These are phyloP conservation scores for Agelastica alni DNA, from an alignment of 2,888 invertebrate species.

Conservation along the genomic window DNA sequence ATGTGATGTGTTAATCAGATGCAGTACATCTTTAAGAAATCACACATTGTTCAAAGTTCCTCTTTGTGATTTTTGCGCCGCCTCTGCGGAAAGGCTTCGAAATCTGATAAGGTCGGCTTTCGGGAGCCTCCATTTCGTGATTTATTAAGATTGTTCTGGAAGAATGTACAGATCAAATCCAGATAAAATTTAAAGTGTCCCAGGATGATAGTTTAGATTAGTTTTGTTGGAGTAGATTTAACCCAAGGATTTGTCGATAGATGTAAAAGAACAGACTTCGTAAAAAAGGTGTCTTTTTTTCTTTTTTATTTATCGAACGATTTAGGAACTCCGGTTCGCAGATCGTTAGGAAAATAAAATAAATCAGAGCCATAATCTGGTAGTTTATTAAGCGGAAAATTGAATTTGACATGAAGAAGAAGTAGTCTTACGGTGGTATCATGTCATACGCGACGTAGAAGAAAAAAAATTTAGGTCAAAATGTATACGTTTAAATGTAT, in stretches of 20 bases:
- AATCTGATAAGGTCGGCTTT: conserved; percentile 28
- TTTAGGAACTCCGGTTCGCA: conserved; percentile 17
- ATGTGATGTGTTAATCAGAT: too few relatives aligned
- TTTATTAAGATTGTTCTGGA: conserved; percentile 30
- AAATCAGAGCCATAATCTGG: conserved; percentile 17
- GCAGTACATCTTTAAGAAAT: too few relatives aligned
- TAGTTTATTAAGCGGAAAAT: conserved; percentile 19
- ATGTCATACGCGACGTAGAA: too few relatives aligned
- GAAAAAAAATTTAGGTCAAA: too few relatives aligned
- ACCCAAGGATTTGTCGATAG: conserved; percentile 23
- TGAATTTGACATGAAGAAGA: conserved; percentile 11
- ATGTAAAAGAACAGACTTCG: conserved; percentile 15
- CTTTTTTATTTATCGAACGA: conserved; percentile 6
- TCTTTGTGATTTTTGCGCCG: too few relatives aligned
- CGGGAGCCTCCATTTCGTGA: conserved; percentile 25
- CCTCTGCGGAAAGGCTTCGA: conserved; percentile 9
- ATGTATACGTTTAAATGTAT: too few relatives aligned
- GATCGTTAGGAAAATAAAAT: conserved; percentile 22
- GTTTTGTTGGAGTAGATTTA: conserved; percentile 25
- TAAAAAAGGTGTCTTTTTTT: conserved; percentile 10
- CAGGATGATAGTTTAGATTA: conserved; percentile 31
- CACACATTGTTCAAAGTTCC: too few relatives aligned
- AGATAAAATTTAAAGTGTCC: conserved; percentile 30
- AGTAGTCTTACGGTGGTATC: too few relatives aligned
- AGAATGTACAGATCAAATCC: conserved; percentile 31